Evolutionary conservation across 2,888 invertebrate species (phyloP).

Genomic region (Rhingia campestris): DNA sequence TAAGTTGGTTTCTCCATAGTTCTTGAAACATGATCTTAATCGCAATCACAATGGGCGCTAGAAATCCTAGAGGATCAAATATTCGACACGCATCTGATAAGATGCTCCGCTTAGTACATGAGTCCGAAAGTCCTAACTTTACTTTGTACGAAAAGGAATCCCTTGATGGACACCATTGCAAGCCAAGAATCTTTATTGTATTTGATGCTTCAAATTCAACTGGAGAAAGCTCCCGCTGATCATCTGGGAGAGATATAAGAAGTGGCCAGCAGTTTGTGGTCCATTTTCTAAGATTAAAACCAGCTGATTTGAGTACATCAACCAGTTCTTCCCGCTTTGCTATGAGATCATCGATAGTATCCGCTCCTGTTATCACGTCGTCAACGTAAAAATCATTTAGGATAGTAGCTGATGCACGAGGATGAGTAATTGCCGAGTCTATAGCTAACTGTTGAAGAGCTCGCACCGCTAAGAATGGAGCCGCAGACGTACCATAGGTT

Average conservation of each 20-base stretch:
- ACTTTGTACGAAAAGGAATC: constrained; percentile 42
- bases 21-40: constrained; percentile 64
- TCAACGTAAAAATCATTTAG: constrained; percentile 75
- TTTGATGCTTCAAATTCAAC: constrained; percentile 26
- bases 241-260: constrained; percentile 9
- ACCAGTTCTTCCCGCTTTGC: background rate
- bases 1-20: constrained; percentile 49
- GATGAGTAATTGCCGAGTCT: constrained; percentile 48
- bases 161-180: constrained; percentile 57
- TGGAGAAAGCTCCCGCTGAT: constrained; percentile 2
- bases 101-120: constrained; percentile 12
- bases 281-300: too few relatives aligned
- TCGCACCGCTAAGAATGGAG: constrained; percentile 62
- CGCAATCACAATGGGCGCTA: constrained; percentile 44
- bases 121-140: background rate
- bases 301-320: background rate
- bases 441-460: constrained; percentile 64
- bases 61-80: constrained; percentile 62
- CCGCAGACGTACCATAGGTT: constrained; percentile 55
- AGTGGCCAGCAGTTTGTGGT: constrained; percentile 10
- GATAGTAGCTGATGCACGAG: constrained; percentile 54
- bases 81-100: constrained; percentile 13
- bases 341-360: constrained; percentile 13
- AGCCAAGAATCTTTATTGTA: constrained; percentile 51
- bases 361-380: constrained; percentile 59